A percentile compares a stretch with the other conserved stretches of the same genome.
phyloP scores from a whole-genome alignment of 2,113 vertebrate genomes.

The Xenotilapia caudafasciata region DNA sequence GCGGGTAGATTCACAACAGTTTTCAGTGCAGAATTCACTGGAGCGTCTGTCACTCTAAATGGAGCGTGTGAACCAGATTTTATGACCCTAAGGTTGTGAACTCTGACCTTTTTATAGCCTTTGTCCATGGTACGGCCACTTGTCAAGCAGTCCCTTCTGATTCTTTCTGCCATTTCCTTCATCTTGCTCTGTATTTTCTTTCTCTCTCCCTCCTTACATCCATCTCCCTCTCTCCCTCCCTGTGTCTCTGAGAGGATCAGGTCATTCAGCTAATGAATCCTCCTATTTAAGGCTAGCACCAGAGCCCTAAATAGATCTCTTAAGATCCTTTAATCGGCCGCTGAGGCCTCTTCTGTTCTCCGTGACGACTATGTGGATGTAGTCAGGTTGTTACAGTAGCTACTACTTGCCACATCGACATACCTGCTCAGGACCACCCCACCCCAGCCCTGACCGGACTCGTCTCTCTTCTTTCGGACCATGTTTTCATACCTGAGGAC shows the following conservation, averaged over 20 bases:
- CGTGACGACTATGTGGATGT: not conserved
- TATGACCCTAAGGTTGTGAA: constrained; percentile 27
- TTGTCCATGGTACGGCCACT: constrained; percentile 25
- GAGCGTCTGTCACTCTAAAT: not conserved
- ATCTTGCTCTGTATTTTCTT: not conserved
- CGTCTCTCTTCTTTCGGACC: not conserved
- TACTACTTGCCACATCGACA: not conserved
- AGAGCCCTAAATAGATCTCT: constrained; percentile 59
- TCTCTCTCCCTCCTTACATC: not conserved
- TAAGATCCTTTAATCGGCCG: constrained; percentile 61
- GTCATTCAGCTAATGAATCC: constrained; percentile 57
- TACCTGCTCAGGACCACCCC: not conserved
- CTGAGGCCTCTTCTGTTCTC: constrained; percentile 5
- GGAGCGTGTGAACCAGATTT: constrained; percentile 63
- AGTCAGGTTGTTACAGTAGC: not conserved
- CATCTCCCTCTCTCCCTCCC: not conserved
- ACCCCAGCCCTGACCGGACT: not conserved
- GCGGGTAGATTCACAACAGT: not conserved
- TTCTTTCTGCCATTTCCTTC: constrained; percentile 8
- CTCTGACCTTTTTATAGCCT: constrained; percentile 30
- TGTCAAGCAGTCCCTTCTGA: constrained; percentile 13
- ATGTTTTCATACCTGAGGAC: constrained; percentile 68
- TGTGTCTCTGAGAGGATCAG: constrained; percentile 16
- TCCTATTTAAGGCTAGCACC: constrained; percentile 55
- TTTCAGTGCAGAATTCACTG: not conserved